Conservation (phyloP, 2,797 vertebrate genomes). For the Muscicapa comitata region DNA sequence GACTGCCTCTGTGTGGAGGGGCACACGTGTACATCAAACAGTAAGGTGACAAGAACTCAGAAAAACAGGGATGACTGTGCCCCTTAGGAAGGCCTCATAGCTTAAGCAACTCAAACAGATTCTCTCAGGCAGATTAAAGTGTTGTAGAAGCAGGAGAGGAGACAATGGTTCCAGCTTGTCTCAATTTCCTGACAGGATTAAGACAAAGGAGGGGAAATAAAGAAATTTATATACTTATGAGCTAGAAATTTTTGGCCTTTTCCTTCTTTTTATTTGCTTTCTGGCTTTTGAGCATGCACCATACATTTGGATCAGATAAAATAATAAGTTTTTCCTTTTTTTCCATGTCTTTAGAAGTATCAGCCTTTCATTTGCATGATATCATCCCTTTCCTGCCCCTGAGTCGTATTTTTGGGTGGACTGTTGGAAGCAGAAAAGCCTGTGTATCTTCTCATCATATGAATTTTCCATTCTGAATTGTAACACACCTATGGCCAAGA, state of each 20-base stretch:
- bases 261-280: neutral
- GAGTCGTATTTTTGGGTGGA: conserved; percentile 55
- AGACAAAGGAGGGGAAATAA: neutral
- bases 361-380: neutral
- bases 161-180: neutral
- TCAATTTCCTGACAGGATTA: conserved; percentile 43
- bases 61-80: neutral
- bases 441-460: conserved; percentile 6
- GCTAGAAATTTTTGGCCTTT: neutral
- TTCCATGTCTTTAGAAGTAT: neutral
- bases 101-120: neutral
- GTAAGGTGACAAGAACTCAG: neutral
- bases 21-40: neutral
- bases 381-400: conserved; percentile 23
- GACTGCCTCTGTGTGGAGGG: neutral
- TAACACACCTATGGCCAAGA: conserved; percentile 17
- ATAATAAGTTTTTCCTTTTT: neutral
- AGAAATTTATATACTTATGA: neutral
- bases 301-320: conserved; percentile 11
- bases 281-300: neutral
- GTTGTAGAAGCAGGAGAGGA: neutral
- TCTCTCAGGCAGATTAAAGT: neutral
- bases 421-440: conserved; percentile 31
- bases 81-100: neutral
- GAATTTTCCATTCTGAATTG: neutral